Evolutionary conservation across 2,113 vertebrate species (phyloP).

Genomic region (Oreochromis niloticus): DNA sequence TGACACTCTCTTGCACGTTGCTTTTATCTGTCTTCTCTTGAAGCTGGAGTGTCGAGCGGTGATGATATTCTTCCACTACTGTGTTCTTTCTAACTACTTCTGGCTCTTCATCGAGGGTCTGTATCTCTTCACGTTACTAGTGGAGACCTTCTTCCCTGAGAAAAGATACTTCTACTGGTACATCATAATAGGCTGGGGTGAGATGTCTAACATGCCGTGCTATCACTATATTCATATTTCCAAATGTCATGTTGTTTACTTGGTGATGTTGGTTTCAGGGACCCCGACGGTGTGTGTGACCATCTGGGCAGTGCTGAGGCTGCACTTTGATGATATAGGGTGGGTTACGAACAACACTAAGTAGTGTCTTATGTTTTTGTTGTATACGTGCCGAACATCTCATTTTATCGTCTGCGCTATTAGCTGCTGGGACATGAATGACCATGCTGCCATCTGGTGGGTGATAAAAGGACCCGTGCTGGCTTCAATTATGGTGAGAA

Average conservation of each 20-base stretch:
- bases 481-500: conserved; percentile 88
- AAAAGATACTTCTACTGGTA: conserved; percentile 96
- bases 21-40: not conserved
- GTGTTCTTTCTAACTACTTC: conserved; percentile 97
- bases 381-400: not conserved
- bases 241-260: not conserved
- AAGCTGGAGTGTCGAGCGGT: conserved; percentile 92
- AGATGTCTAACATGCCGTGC: not conserved
- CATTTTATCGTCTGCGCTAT: not conserved
- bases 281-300: conserved; percentile 90
- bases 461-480: conserved; percentile 96
- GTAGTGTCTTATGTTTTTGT: not conserved
- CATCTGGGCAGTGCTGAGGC: conserved; percentile 86
- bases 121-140: conserved; percentile 92
- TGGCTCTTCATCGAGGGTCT: conserved; percentile 98
- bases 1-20: not conserved
- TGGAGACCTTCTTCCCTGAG: conserved; percentile 96
- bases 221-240: not conserved
- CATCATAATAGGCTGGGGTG: conserved; percentile 77
- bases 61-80: conserved; percentile 98
- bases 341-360: conserved; percentile 57
- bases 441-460: conserved; percentile 95
- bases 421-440: conserved; percentile 97
- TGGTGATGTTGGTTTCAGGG: conserved; percentile 62
- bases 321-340: conserved; percentile 90